Base-by-base conservation (phyloP, 2,888 invertebrate species). In the Rhagophthalmus giganteus region DNA sequence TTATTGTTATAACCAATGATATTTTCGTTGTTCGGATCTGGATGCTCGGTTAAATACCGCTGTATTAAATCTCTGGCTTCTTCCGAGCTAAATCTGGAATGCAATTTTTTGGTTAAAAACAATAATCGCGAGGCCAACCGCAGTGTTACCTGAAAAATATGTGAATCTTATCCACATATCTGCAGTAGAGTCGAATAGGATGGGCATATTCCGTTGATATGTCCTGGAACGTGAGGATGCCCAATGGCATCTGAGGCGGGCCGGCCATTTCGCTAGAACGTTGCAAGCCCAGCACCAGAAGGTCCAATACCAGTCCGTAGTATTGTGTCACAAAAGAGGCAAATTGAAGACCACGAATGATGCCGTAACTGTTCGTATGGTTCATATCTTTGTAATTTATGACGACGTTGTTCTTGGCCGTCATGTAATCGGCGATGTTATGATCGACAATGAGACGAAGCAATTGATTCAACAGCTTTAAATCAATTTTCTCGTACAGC, bases 381-480 rank as follows among this genome's bases (percentile, higher is more conserved):
- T 99, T 99, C 99, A 99, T 99, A 73, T 99, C 99, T 81, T 98
- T 99, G 78, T 99, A 99, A 76, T 98, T 99, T 59, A 99, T 98
- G 42, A 97, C 94, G n/a, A 99, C 96, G 78, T 99, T 99, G 77
- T 99, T 99, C 77, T 99, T 99, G 1, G 99, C 97, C 0, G 99
- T 98, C 97, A 99, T 99, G 78, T 99, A 99, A 83, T 99, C 99
- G 62, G 99, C 99, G 69, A 99, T 99, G 75, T 99, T 99, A 77
- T 99, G 99, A 78, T 99, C 99, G 28, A 99, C 98, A 64, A 99
- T 99, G 42, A 99, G 78, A 64, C 98, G 87, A 39, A 99, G 78
- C 67, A 99, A 77, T 74, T 98, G 85, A 79, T 99, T 99, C 24
- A 99, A 84, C 13, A 99, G 79, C 0, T 99, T 99, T 73, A 99